A percentile compares a stretch with the other conserved stretches of the same genome.
phyloP scores from a whole-genome alignment of 2,113 vertebrate species.

The Caloenas nicobarica region DNA sequence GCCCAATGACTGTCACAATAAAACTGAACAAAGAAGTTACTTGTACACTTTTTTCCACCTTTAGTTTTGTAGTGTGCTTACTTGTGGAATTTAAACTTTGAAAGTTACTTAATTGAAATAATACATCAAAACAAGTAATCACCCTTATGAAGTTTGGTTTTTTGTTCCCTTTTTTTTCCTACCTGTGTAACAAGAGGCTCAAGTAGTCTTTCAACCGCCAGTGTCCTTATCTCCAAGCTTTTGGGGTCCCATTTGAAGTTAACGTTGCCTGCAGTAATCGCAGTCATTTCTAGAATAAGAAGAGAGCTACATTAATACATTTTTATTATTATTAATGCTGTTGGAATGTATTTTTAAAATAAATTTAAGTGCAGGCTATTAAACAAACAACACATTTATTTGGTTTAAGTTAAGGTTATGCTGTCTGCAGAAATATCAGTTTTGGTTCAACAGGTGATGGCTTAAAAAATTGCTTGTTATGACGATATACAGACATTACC shows the following conservation, averaged over 20 bases:
- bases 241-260: conserved; percentile 99
- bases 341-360: not conserved
- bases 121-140: not conserved
- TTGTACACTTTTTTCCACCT: not conserved
- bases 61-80: not conserved
- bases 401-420: not conserved
- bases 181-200: conserved; percentile 98
- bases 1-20: not conserved
- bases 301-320: not conserved
- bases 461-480: not conserved
- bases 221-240: conserved; percentile 95
- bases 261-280: conserved; percentile 90
- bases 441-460: not conserved
- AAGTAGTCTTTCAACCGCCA: conserved; percentile 94
- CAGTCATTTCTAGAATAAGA: conserved; percentile 84
- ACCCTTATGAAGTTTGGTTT: not conserved
- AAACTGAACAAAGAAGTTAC: not conserved
- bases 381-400: not conserved
- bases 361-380: not conserved
- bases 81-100: not conserved
- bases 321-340: not conserved
- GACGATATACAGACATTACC: not conserved
- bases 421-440: not conserved
- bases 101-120: not conserved
- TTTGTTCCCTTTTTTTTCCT: not conserved